Base-by-base conservation (phyloP, 2,888 invertebrate species). In the Thereva unica region DNA sequence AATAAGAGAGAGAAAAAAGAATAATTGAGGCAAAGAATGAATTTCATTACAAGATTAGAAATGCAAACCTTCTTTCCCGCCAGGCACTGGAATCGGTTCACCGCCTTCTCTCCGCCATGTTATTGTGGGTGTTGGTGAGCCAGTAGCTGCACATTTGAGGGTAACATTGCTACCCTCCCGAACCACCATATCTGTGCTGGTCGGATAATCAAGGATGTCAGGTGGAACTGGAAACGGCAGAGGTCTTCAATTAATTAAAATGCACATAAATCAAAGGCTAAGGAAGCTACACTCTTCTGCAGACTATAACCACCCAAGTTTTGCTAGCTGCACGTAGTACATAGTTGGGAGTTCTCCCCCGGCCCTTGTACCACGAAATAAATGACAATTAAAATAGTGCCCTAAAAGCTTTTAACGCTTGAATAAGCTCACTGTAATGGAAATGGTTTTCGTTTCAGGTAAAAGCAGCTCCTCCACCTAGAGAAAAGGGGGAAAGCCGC, bases 71-170 rank as follows among this genome's bases (percentile, higher is more conserved):
- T 89, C 87, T 72, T 85, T 83, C 42, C 89, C 89, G 72, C 86
- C 87, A 61, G 86, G 84, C 56, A 89, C 78, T 12, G 88, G 86
- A 77, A 93, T 92, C 66, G 87, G 84, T 76, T 89, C 88, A 67
- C 89, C 87, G 75, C 90, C 90, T 79, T 94, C 94, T 71, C 93
- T 84, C 72, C 91, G 84, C 95, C 95, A 96, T 71, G 87, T 89
- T 78, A 95, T 93, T 74, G 87, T 89, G 4, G 95, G 95, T 71
- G 86, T 85, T 3, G 95, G 95, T n/a, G 92, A 91, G 61, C 95
- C 93, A 10, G 89, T 91, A 23, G 94, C 95, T 41, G 92, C 91
- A 78, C 95, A 95, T 71, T 88, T 87, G 67, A 95, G 83, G 74
- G 91, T 92, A 69, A 94, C 90, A 71, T 93, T 90, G 61, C 89